Evolutionary conservation across 1,140 invertebrate genomes (phyloP).

Genomic region (Danaus plexippus): DNA sequence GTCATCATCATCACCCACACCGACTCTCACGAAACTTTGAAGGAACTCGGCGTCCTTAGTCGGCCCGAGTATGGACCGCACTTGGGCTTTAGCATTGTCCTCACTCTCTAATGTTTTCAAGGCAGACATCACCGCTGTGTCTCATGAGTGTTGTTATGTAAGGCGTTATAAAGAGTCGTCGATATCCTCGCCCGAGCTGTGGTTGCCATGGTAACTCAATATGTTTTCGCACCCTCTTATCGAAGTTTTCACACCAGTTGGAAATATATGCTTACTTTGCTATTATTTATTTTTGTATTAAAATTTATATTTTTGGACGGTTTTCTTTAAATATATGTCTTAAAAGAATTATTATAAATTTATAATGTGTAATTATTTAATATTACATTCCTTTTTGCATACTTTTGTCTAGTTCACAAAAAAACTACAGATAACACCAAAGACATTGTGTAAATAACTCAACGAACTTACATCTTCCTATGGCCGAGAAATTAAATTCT

Average conservation of each 20-base stretch:
- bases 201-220: slow-evolving; percentile 54
- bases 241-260: slow-evolving; percentile 23
- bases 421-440: too few relatives aligned
- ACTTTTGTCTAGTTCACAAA: too few relatives aligned
- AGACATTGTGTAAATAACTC: too few relatives aligned
- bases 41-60: slow-evolving; percentile 80
- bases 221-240: slow-evolving; percentile 59
- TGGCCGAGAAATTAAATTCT: too few relatives aligned
- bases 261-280: not conserved
- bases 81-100: slow-evolving; percentile 55
- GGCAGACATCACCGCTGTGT: slow-evolving; percentile 10
- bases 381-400: too few relatives aligned
- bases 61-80: slow-evolving; percentile 72
- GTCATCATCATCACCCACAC: slow-evolving; percentile 64
- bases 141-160: slow-evolving; percentile 36
- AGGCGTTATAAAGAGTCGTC: slow-evolving; percentile 44
- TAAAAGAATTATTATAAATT: too few relatives aligned
- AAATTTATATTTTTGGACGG: too few relatives aligned
- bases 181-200: slow-evolving; percentile 57
- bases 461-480: too few relatives aligned
- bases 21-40: slow-evolving; percentile 81
- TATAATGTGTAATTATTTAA: too few relatives aligned
- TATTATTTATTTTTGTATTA: too few relatives aligned
- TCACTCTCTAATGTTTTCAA: slow-evolving; percentile 37
- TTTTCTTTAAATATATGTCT: too few relatives aligned